A percentile compares a stretch with the other conserved stretches of the same genome.
Evolutionary conservation across 2,888 invertebrate species (phyloP).

Genomic region (Apantesis nais): DNA sequence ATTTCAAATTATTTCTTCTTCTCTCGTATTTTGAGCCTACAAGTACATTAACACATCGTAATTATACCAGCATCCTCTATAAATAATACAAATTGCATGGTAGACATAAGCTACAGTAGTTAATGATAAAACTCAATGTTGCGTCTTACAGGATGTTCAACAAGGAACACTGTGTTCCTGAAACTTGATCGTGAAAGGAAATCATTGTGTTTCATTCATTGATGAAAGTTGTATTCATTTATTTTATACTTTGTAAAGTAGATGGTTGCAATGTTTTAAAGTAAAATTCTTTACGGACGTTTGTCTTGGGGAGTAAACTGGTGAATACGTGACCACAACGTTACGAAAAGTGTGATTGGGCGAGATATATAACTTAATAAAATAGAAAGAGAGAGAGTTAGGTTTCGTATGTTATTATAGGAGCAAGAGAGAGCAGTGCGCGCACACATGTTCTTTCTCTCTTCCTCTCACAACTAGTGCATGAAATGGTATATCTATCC

Average conservation of each 20-base stretch:
- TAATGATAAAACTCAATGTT: constrained; percentile 20
- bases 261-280: too few relatives aligned
- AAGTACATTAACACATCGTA: not conserved
- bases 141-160: constrained; percentile 45
- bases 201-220: constrained; percentile 42
- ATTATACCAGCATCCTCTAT: not conserved
- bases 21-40: not conserved
- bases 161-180: constrained; percentile 40
- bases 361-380: too few relatives aligned
- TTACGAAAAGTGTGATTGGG: too few relatives aligned
- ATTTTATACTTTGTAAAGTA: not conserved
- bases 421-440: too few relatives aligned
- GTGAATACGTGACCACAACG: too few relatives aligned
- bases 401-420: too few relatives aligned
- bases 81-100: not conserved
- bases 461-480: too few relatives aligned
- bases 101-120: not conserved
- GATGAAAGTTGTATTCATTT: constrained; percentile 16
- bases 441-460: too few relatives aligned
- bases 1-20: not conserved
- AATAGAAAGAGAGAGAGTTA: too few relatives aligned
- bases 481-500: too few relatives aligned
- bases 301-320: too few relatives aligned
- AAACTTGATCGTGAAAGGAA: constrained; percentile 47
- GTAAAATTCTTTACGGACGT: too few relatives aligned